Evolutionary conservation across 2,113 vertebrate species (phyloP), one percentile per base, ranked within the genome.

Genomic region (Pseudopodoces humilis): DNA sequence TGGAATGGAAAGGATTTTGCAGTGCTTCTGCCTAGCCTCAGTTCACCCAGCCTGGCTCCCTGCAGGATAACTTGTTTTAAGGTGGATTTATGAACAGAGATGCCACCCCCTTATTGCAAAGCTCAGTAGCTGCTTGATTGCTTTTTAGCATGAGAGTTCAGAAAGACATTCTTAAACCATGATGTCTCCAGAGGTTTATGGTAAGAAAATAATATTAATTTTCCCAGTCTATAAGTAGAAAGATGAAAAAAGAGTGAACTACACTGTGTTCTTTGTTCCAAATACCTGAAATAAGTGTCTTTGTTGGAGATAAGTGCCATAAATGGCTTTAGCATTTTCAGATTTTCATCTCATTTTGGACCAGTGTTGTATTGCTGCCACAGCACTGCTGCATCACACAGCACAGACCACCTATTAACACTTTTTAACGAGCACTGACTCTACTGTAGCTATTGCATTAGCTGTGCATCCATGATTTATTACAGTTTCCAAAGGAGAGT

Each of bases 121-220:
- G 22, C 68, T 64, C 15, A 10, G 91, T 80, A 67, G 71, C 50
- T 90, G 35, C 63, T 72, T 83, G 52, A 88, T 62, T 80, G 72
- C 58, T 72, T 65, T 90, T 58, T 53, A 72, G 67, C 0, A 0
- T 37, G 39, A 93, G 37, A 15, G 31, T 88, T 93, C 33, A 59
- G 76, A 93, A 90, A 94, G 88, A 81, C 27, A 33, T 68, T 90
- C 50, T 86, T 56, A 79, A 80, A 80, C 55, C 14, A 37, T n/a
- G 17, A 20, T 60, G 47, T 70, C 75, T 86, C 67, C 47, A 39
- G 88, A 84, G 83, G 44, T 68, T 75, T 91, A 78, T 63, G 68
- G 79, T 85, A 70, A 92, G 68, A 92, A 93, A 95, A 88, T 41
- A 56, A 67, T 30, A 20, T 83, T 87, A 82, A 88, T 86, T 91